Conservation (phyloP, 2,888 invertebrate species). For the Latheticus oryzae region DNA sequence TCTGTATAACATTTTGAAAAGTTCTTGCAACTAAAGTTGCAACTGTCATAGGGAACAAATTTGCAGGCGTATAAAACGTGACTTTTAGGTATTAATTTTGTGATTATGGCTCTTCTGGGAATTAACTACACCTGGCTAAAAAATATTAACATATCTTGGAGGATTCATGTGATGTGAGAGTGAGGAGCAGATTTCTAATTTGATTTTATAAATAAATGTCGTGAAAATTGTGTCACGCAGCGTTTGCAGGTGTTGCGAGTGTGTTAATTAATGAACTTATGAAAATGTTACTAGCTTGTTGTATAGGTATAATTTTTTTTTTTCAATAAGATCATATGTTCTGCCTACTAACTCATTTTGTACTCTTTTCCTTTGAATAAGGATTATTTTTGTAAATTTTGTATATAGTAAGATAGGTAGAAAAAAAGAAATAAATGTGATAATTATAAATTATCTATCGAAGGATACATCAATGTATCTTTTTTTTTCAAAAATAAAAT, state of each 20-base stretch:
- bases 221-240: slow-evolving; percentile 7
- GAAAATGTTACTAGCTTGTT: slow-evolving; percentile 36
- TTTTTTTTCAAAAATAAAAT: slow-evolving; percentile 34
- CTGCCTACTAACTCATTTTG: slow-evolving; percentile 26
- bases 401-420: slow-evolving; percentile 37
- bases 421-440: slow-evolving; percentile 48
- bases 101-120: background rate
- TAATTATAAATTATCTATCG: slow-evolving; percentile 43
- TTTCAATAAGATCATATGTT: slow-evolving; percentile 24
- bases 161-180: slow-evolving; percentile 24
- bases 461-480: slow-evolving; percentile 34
- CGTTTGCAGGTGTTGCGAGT: slow-evolving; percentile 27
- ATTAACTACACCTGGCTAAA: slow-evolving; percentile 3
- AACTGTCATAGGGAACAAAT: slow-evolving; percentile 24
- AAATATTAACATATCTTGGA: slow-evolving; percentile 31
- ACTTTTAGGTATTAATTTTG: slow-evolving; percentile 1
- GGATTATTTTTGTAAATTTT: slow-evolving; percentile 37
- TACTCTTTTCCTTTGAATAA: slow-evolving; percentile 12
- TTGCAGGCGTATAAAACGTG: no score
- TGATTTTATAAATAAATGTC: slow-evolving; percentile 1
- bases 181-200: slow-evolving; percentile 16
- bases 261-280: slow-evolving; percentile 12
- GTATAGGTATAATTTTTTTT: slow-evolving; percentile 25
- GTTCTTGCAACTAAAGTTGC: no score
- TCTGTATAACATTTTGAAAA: no score